Evolutionary conservation across 2,888 invertebrate species (phyloP).

Genomic region (Tinea pellionella): DNA sequence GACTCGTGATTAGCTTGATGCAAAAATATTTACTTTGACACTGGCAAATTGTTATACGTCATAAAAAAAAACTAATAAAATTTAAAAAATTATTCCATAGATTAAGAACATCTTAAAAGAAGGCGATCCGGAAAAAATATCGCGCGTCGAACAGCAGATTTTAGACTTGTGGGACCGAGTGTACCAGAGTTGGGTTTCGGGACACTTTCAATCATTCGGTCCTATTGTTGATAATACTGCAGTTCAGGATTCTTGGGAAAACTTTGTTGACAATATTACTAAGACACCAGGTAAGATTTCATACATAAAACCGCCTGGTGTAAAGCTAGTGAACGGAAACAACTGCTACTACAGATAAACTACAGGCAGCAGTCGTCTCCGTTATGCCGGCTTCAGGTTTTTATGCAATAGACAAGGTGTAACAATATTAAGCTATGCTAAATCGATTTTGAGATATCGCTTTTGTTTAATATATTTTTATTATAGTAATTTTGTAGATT

Average conservation of each 20-base stretch:
- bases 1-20: no score
- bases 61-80: no score
- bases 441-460: no score
- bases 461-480: no score
- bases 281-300: slow-evolving; percentile 76
- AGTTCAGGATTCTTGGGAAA: slow-evolving; percentile 79
- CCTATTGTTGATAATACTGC: slow-evolving; percentile 81
- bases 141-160: slow-evolving; percentile 87
- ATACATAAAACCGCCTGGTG: neutral
- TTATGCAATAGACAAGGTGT: no score
- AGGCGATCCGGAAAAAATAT: slow-evolving; percentile 82
- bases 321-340: no score
- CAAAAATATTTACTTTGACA: no score
- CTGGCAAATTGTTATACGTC: no score
- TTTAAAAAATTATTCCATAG: slow-evolving; percentile 50
- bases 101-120: slow-evolving; percentile 83
- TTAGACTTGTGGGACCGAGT: slow-evolving; percentile 93
- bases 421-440: no score
- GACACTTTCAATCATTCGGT: slow-evolving; percentile 71
- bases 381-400: neutral
- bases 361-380: neutral
- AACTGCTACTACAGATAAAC: no score
- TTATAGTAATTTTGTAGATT: no score
- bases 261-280: slow-evolving; percentile 76
- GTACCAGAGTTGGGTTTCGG: slow-evolving; percentile 92